Evolutionary conservation across 2,888 invertebrate species (phyloP).

Genomic region (Phengaris alcon): DNA sequence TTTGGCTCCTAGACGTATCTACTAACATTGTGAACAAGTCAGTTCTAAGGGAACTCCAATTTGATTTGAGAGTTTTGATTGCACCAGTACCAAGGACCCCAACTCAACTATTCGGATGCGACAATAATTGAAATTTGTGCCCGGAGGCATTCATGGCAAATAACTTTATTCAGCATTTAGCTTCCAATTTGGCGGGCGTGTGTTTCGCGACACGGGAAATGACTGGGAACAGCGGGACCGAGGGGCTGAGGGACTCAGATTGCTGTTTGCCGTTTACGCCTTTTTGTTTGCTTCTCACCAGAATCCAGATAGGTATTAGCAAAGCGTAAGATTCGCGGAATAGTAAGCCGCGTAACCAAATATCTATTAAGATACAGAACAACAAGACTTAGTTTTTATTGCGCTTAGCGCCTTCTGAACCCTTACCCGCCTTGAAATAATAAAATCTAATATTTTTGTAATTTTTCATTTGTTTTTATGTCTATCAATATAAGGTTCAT

Average conservation of each 20-base stretch:
- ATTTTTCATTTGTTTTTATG: no score
- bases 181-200: slow-evolving; percentile 67
- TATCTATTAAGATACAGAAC: no score
- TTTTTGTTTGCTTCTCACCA: slow-evolving; percentile 10
- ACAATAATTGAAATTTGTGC: slow-evolving; percentile 79
- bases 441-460: no score
- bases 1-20: no score
- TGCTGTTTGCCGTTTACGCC: slow-evolving; percentile 29
- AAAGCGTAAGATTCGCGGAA: neutral
- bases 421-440: no score
- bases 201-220: slow-evolving; percentile 55
- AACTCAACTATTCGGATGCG: slow-evolving; percentile 77
- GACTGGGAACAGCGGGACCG: slow-evolving; percentile 31
- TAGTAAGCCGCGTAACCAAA: no score
- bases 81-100: slow-evolving; percentile 56
- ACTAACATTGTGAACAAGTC: no score
- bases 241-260: slow-evolving; percentile 31
- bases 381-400: no score
- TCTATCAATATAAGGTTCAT: no score
- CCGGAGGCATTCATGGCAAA: slow-evolving; percentile 79
- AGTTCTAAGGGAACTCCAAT: neutral
- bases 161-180: slow-evolving; percentile 78
- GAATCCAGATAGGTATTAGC: neutral
- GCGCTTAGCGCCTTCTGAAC: no score
- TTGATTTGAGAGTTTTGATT: slow-evolving; percentile 33